These are phyloP conservation scores for Bombylius discolor DNA, from an alignment of 2,888 invertebrate species.

Conservation along the genomic window DNA sequence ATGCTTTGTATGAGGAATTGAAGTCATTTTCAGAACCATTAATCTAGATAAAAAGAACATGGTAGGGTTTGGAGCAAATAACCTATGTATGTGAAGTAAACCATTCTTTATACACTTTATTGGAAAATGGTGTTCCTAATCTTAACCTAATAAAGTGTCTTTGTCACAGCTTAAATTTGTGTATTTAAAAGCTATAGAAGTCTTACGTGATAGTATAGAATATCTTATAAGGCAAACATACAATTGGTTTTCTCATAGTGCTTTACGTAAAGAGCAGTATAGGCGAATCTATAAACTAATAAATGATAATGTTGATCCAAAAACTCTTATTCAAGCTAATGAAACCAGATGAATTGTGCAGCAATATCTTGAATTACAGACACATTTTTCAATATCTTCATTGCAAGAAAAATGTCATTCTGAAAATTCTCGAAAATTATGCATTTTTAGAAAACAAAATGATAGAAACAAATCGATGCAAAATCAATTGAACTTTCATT, in stretches of 20 bases:
- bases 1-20: neutral
- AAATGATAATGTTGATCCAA: neutral
- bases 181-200: neutral
- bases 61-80: neutral
- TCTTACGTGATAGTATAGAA: neutral
- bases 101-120: conserved; percentile 4
- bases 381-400: neutral
- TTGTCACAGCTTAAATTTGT: neutral
- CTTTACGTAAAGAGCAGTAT: neutral
- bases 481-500: too few relatives aligned
- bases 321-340: neutral
- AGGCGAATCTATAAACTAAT: neutral
- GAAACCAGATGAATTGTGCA: neutral
- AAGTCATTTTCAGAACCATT: neutral
- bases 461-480: too few relatives aligned
- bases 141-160: neutral
- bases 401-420: conserved; percentile 10
- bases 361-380: neutral
- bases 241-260: neutral
- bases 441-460: too few relatives aligned
- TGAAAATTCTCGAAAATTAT: too few relatives aligned
- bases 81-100: neutral
- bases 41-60: neutral
- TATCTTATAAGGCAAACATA: neutral
- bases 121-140: neutral